Base-by-base conservation (phyloP, 2,797 vertebrate species). In the Furcifer pardalis region DNA sequence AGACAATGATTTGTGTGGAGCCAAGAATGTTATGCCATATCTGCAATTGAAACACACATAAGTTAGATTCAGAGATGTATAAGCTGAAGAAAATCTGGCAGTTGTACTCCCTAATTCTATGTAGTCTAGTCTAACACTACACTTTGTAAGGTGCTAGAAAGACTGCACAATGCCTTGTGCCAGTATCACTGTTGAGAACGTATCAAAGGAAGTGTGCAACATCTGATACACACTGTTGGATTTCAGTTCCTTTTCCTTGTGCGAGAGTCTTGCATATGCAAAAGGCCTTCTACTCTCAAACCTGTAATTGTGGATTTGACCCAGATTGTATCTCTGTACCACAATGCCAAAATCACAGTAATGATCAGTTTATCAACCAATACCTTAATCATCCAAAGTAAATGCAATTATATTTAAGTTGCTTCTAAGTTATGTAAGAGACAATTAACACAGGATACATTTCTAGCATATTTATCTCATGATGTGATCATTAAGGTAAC, bases 71-170 rank as follows among this genome's bases (percentile, higher is more conserved):
- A 52, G 46, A 77, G 65, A 42, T 77, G 21, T 23, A 21, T 13
- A 60, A 71, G 30, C 8, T n/a, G 40, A 77, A 62, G 27, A 56
- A 76, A 77, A 27, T 21, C 13, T 65, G 42, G 60, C n/a, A 46
- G 2, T 8, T 0, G 10, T 37, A 7, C 23, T 40, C 1, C 23
- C 30, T n/a, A n/a, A n/a, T n/a, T n/a, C n/a, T n/a, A n/a, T n/a
- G n/a, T n/a, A n/a, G n/a, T n/a, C 52, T n/a, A n/a, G 1, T 19
- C 52, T 56, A 56, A 56, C 52, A 56, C 17, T 56, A 56, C 52
- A 56, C 19, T 56, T 2, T 56, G 52, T 19, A 56, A 5, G 52
- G 52, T 56, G 52, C 13, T 56, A 19, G 52, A 56, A 19, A 56
- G 19, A 21, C 19, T 56, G 52, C 21, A 19, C 5, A 56, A 56